Evolutionary conservation across 2,113 vertebrate genomes (phyloP).

Genomic region (Acanthochromis polyacanthus): DNA sequence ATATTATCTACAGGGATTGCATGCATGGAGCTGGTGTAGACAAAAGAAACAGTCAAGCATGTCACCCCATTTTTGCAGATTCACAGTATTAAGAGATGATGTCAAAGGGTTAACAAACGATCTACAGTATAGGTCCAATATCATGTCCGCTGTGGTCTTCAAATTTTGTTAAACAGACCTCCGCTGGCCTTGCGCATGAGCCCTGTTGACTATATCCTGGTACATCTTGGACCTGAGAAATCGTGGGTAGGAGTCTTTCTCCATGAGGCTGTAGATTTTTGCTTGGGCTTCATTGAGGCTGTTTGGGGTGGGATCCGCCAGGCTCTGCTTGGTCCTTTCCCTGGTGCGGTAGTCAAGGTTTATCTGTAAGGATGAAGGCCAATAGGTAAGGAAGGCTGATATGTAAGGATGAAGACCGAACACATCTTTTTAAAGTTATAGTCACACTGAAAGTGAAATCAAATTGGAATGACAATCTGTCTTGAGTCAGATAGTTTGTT

Average conservation of each 20-base stretch:
- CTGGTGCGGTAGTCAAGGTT: constrained; percentile 96
- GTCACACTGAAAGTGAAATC: no score
- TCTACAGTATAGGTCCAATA: constrained; percentile 53
- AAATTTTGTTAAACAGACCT: constrained; percentile 87
- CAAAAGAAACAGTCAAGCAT: constrained; percentile 57
- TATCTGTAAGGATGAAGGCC: constrained; percentile 83
- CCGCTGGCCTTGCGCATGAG: constrained; percentile 86
- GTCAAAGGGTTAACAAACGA: constrained; percentile 41
- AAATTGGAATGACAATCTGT: no score
- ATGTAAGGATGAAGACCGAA: constrained; percentile 76
- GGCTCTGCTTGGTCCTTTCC: constrained; percentile 92
- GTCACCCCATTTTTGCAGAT: constrained; percentile 38
- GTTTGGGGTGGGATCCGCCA: constrained; percentile 90
- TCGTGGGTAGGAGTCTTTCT: constrained; percentile 97
- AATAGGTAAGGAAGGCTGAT: constrained; percentile 90
- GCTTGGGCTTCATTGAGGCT: constrained; percentile 94
- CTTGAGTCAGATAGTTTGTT: no score
- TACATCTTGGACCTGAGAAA: constrained; percentile 98
- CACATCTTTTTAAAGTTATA: no score
- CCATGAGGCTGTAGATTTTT: constrained; percentile 96
- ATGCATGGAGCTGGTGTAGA: constrained; percentile 69
- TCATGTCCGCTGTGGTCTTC: constrained; percentile 17
- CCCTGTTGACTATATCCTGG: constrained; percentile 93
- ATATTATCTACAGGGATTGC: constrained; percentile 37
- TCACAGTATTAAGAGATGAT: constrained; percentile 75